Conservation (phyloP, 2,888 invertebrate genomes). For the Athalia rosae region DNA sequence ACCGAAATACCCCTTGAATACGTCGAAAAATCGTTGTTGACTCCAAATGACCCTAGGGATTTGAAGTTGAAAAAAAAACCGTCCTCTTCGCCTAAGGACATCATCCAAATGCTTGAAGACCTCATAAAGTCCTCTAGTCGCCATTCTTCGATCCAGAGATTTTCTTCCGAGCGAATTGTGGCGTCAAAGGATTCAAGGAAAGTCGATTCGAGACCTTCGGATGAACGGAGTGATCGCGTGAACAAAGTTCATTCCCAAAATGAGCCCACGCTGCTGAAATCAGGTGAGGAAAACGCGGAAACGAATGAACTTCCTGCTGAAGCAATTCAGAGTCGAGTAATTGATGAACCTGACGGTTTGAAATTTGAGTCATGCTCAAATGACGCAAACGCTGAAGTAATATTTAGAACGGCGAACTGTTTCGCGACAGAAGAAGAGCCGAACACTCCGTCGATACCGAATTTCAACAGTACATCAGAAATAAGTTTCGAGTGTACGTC, state of each 20-base stretch:
- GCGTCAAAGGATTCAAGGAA: background rate
- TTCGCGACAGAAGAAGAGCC: background rate
- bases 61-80: background rate
- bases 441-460: background rate
- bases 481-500: background rate
- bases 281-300: background rate
- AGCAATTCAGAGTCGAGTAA: background rate
- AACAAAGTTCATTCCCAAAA: background rate
- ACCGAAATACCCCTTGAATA: conserved; percentile 32
- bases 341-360: background rate
- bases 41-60: background rate
- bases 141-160: conserved; percentile 2
- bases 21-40: background rate
- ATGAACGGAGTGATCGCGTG: background rate
- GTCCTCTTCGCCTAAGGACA: conserved; percentile 22
- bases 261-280: background rate
- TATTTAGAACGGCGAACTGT: background rate
- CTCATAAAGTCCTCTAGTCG: conserved; percentile 22
- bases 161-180: background rate
- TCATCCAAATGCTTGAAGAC: conserved; percentile 28
- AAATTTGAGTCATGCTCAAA: background rate
- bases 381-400: background rate
- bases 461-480: background rate
- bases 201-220: background rate
- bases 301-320: background rate